phyloP scores from a whole-genome alignment of 2,113 vertebrate species.

The Clupea harengus region DNA sequence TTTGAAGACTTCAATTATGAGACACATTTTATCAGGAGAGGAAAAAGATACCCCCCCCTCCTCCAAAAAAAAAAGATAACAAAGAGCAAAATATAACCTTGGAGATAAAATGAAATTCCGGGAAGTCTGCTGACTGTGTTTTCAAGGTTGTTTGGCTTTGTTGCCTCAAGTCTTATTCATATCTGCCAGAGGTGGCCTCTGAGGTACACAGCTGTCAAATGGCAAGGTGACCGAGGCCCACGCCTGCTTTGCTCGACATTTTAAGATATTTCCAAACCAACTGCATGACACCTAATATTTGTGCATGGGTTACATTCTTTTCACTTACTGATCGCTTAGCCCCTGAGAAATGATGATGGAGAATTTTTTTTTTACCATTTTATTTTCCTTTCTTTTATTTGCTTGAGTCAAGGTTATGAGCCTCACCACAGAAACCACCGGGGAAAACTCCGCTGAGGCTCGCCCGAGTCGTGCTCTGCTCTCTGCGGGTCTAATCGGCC shows the following conservation, averaged over 20 bases:
- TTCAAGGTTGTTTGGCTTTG: conserved; percentile 9
- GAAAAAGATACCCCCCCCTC: not conserved
- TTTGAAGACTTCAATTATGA: not conserved
- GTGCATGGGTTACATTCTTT: not conserved
- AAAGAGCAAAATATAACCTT: not conserved
- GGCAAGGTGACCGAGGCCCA: not conserved
- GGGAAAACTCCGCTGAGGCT: not conserved
- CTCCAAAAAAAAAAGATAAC: not conserved
- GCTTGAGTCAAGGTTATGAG: conserved; percentile 26
- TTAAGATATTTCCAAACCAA: not conserved
- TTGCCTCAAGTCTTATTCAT: not conserved
- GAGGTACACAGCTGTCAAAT: not conserved
- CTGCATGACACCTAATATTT: conserved; percentile 7
- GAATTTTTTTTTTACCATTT: not conserved
- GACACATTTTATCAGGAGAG: not conserved
- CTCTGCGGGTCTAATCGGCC: not conserved
- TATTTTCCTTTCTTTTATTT: conserved; percentile 8
- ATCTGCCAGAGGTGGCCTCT: not conserved
- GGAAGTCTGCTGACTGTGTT: conserved; percentile 15
- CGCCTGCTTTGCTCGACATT: not conserved
- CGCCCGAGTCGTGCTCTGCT: not conserved
- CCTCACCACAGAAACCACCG: conserved; percentile 25
- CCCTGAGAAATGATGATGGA: not conserved
- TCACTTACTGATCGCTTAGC: conserved; percentile 6
- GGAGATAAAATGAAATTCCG: conserved; percentile 7